Percentiles rank a stretch among this genome's conserved stretches.
Evolutionary conservation across 1,140 invertebrate species (phyloP).

Genomic region (Augochlora pura): DNA sequence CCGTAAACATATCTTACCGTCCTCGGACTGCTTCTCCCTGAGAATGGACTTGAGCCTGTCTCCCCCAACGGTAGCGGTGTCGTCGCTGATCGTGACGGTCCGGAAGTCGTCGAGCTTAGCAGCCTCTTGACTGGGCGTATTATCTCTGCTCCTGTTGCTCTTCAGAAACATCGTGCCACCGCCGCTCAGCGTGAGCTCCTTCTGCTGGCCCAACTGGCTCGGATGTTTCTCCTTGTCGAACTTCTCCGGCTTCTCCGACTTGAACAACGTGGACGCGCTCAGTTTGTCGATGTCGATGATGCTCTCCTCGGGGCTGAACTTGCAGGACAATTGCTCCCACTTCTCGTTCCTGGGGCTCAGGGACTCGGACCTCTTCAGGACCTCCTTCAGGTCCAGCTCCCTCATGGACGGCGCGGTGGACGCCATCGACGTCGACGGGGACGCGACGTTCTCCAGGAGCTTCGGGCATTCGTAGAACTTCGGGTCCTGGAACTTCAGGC

Average conservation of each 20-base stretch:
- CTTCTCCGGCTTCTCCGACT: slow-evolving; percentile 63
- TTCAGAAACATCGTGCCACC: slow-evolving; percentile 87
- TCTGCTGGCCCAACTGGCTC: slow-evolving; percentile 68
- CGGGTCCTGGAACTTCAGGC: slow-evolving; percentile 74
- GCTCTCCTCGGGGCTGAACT: slow-evolving; percentile 73
- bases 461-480: slow-evolving; percentile 75
- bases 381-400: slow-evolving; percentile 69
- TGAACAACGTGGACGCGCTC: slow-evolving; percentile 72
- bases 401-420: slow-evolving; percentile 23
- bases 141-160: slow-evolving; percentile 82
- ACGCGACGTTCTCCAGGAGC: slow-evolving; percentile 51
- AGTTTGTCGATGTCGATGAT: slow-evolving; percentile 82
- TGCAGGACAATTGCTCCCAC: slow-evolving; percentile 74
- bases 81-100: slow-evolving; percentile 49
- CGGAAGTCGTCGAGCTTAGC: slow-evolving; percentile 70
- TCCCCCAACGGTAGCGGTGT: slow-evolving; percentile 55
- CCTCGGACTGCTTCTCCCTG: slow-evolving; percentile 83
- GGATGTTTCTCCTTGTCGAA: slow-evolving; percentile 73
- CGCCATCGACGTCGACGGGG: neutral
- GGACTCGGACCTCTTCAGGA: slow-evolving; percentile 76
- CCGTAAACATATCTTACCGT: slow-evolving; percentile 67
- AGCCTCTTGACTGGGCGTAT: slow-evolving; percentile 70
- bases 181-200: slow-evolving; percentile 79
- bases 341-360: slow-evolving; percentile 75
- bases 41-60: slow-evolving; percentile 86